phyloP scores from a whole-genome alignment of 2,888 invertebrate genomes.

The Erebia epiphron region DNA sequence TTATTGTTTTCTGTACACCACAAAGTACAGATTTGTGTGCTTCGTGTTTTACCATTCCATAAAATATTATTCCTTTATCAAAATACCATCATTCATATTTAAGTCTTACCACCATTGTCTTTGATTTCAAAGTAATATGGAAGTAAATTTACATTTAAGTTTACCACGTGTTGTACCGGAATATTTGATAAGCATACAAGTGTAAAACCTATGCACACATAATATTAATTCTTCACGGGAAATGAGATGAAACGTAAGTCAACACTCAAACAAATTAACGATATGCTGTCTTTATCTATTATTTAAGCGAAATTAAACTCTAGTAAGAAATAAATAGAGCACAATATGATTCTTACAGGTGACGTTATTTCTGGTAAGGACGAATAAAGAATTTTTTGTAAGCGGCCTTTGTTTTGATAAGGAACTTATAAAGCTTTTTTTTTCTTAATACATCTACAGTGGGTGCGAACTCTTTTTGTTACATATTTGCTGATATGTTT shows the following conservation, averaged over 20 bases:
- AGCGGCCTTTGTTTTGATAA: conserved; percentile 66
- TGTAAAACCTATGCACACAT: conserved; percentile 57
- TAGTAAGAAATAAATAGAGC: conserved; percentile 26
- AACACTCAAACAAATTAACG: conserved; percentile 48
- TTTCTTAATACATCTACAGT: conserved; percentile 59
- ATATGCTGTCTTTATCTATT: conserved; percentile 38
- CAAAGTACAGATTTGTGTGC: conserved; percentile 42
- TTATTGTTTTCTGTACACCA: conserved; percentile 26
- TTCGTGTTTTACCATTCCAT: conserved; percentile 47
- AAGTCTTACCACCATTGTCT: background rate
- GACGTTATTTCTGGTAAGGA: conserved; percentile 35
- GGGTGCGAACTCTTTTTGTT: conserved; percentile 68
- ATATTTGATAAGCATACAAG: conserved; percentile 58
- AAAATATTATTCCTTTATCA: conserved; percentile 24
- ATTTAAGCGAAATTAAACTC: conserved; percentile 41
- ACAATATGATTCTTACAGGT: conserved; percentile 9
- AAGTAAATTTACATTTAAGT: conserved; percentile 7
- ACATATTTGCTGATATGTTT: conserved; percentile 53
- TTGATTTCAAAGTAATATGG: conserved; percentile 24
- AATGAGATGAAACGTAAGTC: conserved; percentile 61
- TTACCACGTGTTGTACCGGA: conserved; percentile 41
- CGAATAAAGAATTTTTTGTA: conserved; percentile 58
- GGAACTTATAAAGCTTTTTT: conserved; percentile 60
- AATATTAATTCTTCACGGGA: conserved; percentile 65
- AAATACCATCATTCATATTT: conserved; percentile 22